These are phyloP conservation scores for Acanthurus leucopareius DNA, from an alignment of 2,797 vertebrate species.

Conservation along the genomic window DNA sequence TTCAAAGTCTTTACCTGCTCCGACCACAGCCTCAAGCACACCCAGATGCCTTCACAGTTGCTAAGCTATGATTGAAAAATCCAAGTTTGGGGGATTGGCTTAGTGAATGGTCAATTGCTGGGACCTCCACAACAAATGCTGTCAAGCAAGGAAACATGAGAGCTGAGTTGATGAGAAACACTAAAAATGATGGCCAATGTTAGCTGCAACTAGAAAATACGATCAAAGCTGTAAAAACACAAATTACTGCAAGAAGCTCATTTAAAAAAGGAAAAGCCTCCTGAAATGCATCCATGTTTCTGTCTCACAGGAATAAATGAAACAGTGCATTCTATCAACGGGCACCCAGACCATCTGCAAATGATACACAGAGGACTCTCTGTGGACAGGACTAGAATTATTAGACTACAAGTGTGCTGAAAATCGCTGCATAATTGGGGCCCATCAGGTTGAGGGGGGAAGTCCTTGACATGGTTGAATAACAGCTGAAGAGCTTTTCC, in stretches of 20 bases:
- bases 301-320: constrained; percentile 16
- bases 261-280: constrained; percentile 1
- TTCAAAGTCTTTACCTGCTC: background rate
- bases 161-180: background rate
- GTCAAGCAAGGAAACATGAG: background rate
- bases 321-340: constrained; percentile 11
- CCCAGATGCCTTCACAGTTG: background rate
- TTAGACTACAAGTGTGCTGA: constrained; percentile 56
- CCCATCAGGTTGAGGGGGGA: constrained; percentile 55
- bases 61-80: background rate
- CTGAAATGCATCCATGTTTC: background rate
- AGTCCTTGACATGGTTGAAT: constrained; percentile 69
- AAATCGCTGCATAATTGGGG: constrained; percentile 68
- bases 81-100: background rate
- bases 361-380: constrained; percentile 40
- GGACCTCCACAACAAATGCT: background rate
- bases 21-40: background rate
- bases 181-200: background rate
- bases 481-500: constrained; percentile 55
- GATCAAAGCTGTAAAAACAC: background rate
- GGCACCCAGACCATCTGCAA: constrained; percentile 40
- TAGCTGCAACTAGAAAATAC: background rate
- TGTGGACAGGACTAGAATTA: constrained; percentile 51
- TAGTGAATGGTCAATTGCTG: background rate
- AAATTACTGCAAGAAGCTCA: background rate